Evolutionary conservation across 2,113 vertebrate species (phyloP).

Genomic region (Brienomyrus brachyistius): DNA sequence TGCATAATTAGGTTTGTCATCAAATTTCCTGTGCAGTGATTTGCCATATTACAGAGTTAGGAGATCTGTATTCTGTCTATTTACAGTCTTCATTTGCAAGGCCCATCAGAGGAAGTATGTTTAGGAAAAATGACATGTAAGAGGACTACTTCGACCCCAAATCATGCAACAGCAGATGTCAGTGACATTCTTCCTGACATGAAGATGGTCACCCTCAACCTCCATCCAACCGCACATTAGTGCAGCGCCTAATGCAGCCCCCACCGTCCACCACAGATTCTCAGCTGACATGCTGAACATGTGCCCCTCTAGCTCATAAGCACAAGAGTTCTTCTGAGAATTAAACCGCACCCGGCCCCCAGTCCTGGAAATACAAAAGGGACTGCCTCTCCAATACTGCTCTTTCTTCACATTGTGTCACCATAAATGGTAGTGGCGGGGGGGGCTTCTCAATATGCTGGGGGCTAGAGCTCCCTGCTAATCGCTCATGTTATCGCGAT

Average conservation of each 20-base stretch:
- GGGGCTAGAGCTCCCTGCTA: neutral
- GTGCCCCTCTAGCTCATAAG: neutral
- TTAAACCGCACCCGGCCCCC: neutral
- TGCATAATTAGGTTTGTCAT: neutral
- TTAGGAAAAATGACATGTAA: neutral
- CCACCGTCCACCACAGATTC: neutral
- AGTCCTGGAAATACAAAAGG: neutral
- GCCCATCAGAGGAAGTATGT: neutral
- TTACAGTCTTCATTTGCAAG: neutral
- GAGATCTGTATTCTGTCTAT: neutral
- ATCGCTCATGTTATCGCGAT: neutral
- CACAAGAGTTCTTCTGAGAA: neutral
- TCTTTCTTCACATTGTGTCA: neutral
- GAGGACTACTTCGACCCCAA: neutral
- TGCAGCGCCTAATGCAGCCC: neutral
- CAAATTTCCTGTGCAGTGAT: neutral
- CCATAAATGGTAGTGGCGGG: neutral
- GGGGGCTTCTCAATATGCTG: neutral
- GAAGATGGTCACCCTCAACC: neutral
- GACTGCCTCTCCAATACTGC: neutral
- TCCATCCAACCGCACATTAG: neutral
- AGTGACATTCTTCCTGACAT: neutral
- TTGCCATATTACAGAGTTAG: neutral
- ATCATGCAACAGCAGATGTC: neutral
- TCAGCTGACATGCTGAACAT: conserved; percentile 1